These are phyloP conservation scores for Papilio protenor DNA, from an alignment of 2,888 invertebrate genomes.

Conservation along the genomic window DNA sequence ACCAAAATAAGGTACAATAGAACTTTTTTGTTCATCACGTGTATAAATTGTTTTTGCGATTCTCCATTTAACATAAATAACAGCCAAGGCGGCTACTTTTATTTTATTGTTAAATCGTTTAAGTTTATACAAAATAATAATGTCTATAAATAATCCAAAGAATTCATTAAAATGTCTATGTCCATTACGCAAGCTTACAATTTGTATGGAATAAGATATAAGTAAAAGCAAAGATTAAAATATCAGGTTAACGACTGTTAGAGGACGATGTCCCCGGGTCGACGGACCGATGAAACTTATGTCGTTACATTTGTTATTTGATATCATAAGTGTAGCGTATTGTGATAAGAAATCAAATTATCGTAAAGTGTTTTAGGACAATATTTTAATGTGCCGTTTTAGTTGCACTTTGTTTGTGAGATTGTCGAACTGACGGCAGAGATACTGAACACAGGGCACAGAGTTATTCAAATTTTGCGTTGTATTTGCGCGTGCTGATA, in stretches of 20 bases:
- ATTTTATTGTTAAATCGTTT: background rate
- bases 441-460: background rate
- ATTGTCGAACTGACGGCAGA: background rate
- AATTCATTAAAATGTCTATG: background rate
- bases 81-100: background rate
- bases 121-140: background rate
- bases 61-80: background rate
- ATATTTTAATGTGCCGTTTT: conserved; percentile 1
- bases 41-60: background rate
- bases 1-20: background rate
- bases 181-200: background rate
- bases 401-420: background rate
- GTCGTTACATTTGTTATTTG: conserved; percentile 24
- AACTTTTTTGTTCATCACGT: background rate
- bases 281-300: conserved; percentile 1
- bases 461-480: background rate
- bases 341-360: background rate
- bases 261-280: conserved; percentile 16
- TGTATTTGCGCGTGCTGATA: background rate
- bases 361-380: conserved; percentile 13
- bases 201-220: background rate
- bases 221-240: conserved; percentile 1
- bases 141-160: background rate
- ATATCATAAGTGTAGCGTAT: conserved; percentile 7
- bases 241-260: conserved; percentile 10